Conservation (phyloP, 2,797 vertebrate genomes). For the Nasua narica region DNA sequence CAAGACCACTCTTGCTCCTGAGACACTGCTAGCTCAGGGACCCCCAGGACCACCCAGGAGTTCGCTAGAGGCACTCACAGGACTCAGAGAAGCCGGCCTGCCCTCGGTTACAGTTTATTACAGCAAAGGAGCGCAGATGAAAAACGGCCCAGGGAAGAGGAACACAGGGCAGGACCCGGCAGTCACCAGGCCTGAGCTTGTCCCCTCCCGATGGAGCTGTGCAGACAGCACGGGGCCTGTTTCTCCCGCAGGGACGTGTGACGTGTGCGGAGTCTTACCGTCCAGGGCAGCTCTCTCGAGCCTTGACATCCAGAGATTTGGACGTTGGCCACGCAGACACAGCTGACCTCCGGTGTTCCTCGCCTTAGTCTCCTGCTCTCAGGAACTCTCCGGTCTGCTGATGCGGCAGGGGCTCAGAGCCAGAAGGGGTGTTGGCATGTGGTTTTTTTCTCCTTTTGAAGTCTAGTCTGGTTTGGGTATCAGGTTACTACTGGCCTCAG, state of each 20-base stretch:
- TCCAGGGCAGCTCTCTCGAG: not conserved
- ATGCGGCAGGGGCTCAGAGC: not conserved
- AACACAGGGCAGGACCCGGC: accelerated
- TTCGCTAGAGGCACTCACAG: not conserved
- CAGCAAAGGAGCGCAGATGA: not conserved
- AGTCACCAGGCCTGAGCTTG: not conserved
- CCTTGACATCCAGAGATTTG: not conserved
- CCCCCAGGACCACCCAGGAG: not conserved
- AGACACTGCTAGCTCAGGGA: not conserved
- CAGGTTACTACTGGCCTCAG: not conserved
- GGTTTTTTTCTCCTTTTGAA: not conserved
- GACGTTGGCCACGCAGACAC: not conserved
- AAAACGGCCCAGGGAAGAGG: not conserved
- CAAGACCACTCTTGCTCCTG: not conserved
- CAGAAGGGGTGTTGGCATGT: not conserved
- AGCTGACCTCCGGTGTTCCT: accelerated
- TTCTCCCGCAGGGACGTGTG: not conserved
- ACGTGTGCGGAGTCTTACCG: no score
- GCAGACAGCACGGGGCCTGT: not conserved
- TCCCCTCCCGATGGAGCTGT: no score
- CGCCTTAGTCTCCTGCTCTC: not conserved
- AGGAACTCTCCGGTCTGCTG: no score
- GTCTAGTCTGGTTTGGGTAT: not conserved
- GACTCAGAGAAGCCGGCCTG: not conserved
- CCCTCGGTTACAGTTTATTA: not conserved